phyloP scores from a whole-genome alignment of 2,113 vertebrate genomes.

The Taxidea taxus region DNA sequence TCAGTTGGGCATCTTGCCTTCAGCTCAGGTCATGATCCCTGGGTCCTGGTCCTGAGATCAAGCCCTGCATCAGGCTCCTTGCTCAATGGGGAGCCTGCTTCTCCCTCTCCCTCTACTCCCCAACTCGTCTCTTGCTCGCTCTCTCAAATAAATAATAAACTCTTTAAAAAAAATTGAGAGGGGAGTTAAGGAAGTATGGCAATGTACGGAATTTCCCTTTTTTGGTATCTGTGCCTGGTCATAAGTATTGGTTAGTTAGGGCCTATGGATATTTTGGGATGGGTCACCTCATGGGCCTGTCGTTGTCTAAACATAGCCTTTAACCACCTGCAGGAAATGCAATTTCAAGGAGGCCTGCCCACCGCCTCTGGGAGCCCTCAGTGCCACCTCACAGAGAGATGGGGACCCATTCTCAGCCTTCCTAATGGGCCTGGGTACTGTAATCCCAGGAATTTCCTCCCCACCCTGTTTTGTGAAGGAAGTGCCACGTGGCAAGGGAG shows the following conservation, averaged over 20 bases:
- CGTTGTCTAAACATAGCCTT: neutral
- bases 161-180: neutral
- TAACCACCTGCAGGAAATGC: neutral
- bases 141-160: neutral
- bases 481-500: neutral
- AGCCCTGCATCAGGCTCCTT: neutral
- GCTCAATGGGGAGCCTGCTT: neutral
- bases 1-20: neutral
- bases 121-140: neutral
- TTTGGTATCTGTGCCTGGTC: neutral
- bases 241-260: neutral
- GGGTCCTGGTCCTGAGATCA: neutral
- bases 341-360: neutral
- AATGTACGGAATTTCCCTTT: neutral
- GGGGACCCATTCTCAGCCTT: neutral
- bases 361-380: rapidly evolving
- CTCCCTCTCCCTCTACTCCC: neutral
- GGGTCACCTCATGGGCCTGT: neutral
- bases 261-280: neutral
- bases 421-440: neutral
- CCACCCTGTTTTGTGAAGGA: neutral
- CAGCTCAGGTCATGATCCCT: neutral
- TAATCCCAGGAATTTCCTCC: neutral
- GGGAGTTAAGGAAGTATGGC: neutral
- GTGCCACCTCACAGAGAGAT: too few relatives aligned